These are phyloP conservation scores for Drosophila hawaiiensis DNA, from an alignment of 2,888 invertebrate genomes.

Conservation along the genomic window DNA sequence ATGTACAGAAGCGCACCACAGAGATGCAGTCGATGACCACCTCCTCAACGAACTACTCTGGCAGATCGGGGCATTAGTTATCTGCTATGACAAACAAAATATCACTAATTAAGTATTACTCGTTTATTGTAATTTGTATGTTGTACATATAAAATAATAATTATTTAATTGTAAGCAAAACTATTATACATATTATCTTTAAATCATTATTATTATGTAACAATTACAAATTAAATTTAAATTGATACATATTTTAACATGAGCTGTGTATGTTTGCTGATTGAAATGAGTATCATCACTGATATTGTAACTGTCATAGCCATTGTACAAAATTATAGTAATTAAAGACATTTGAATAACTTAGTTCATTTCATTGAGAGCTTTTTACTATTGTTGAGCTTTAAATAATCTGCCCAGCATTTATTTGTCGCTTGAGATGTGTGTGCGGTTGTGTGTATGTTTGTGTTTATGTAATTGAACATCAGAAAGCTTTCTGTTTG, in stretches of 20 bases:
- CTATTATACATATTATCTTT: neutral
- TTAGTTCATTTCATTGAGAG: neutral
- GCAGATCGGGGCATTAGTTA: slow-evolving; percentile 5
- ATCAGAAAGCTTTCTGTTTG: slow-evolving; percentile 62
- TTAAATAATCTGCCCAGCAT: slow-evolving; percentile 2
- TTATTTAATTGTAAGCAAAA: neutral
- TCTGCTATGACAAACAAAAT: slow-evolving; percentile 53
- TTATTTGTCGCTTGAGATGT: slow-evolving; percentile 14
- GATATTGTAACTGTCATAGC: slow-evolving; percentile 82
- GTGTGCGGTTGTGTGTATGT: slow-evolving; percentile 8
- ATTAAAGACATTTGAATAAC: neutral
- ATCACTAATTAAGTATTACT: slow-evolving; percentile 20
- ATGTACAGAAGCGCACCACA: slow-evolving; percentile 41
- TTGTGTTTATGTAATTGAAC: slow-evolving; percentile 36
- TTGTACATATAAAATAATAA: neutral
- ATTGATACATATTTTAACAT: neutral
- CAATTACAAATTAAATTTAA: neutral
- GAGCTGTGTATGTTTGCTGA: neutral
- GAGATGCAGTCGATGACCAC: slow-evolving; percentile 57
- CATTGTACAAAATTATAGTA: slow-evolving; percentile 34
- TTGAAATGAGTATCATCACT: slow-evolving; percentile 40
- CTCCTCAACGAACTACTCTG: slow-evolving; percentile 30
- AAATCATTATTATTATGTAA: neutral
- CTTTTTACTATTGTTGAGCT: neutral
- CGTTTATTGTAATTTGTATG: slow-evolving; percentile 19